Base-by-base conservation (phyloP, 2,113 vertebrate genomes). In the Delphinus delphis region DNA sequence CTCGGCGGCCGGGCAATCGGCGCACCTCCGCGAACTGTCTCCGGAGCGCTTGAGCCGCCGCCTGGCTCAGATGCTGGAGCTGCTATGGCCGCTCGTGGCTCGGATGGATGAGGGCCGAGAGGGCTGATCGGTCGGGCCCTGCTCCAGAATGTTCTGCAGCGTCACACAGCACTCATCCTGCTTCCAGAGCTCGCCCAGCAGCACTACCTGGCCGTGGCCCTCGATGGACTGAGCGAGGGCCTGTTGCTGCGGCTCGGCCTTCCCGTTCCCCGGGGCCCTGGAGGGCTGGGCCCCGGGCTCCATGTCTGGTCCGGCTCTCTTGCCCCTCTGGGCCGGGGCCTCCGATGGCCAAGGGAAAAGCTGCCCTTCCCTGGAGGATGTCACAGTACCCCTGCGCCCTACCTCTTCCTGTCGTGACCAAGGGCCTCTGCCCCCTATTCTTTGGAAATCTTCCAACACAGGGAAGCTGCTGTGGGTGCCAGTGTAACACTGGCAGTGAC, bases 321-420 rank as follows among this genome's bases (percentile, higher is more conserved):
- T 89, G 93, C 8, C 74, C 82, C 93, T 97, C 50, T 96, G 92
- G 80, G 28, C 79, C 11, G 0, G 0, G 60, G 68, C 58, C 47
- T 31, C n/a, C 0, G 36, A 4, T 23, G 70, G 79, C 85, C 33
- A 6, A 83, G 84, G 76, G 74, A 53, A 86, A 91, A 65, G 81
- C 63, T 41, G 63, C 63, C 73, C 74, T 97, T 93, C 62, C 88
- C 88, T 17, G n/a, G 77, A 67, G 44, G 95, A 93, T 96, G 98
- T 97, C 98, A 97, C 80, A 97, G 96, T 97, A 97, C 79, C 83
- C 92, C 80, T 31, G 13, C 2, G 3, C 83, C 79, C 80, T 58
- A 13, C 94, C 86, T n/a, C 67, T 60, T 86, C 67, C 79, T 20
- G 94, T 58, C 21, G 31, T 8, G 47, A 18, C 81, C 58, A 6